phyloP scores from a whole-genome alignment of 2,113 vertebrate genomes.

The Crotalus tigris region DNA sequence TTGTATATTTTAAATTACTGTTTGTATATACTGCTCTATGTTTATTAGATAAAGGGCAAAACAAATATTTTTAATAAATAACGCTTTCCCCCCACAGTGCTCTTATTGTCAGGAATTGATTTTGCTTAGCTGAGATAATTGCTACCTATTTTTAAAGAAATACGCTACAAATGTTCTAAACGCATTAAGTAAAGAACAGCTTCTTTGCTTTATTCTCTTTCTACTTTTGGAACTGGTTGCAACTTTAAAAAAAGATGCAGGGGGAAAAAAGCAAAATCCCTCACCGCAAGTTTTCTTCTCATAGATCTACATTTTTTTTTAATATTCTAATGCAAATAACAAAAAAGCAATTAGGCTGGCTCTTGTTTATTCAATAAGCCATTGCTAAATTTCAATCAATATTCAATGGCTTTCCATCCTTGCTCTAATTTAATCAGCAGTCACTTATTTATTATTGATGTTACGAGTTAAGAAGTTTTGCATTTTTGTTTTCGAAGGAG shows the following conservation, averaged over 20 bases:
- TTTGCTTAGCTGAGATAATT: not conserved
- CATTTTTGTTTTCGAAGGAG: not conserved
- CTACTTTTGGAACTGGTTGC: not conserved
- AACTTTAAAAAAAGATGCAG: not conserved
- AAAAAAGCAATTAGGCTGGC: slow-evolving; percentile 47
- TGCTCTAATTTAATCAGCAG: slow-evolving; percentile 63
- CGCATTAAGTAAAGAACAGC: not conserved
- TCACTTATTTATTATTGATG: slow-evolving; percentile 65
- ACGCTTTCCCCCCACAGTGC: not conserved
- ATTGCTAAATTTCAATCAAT: slow-evolving; percentile 64
- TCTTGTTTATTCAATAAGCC: slow-evolving; percentile 53
- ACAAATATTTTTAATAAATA: not conserved
- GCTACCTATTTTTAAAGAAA: not conserved
- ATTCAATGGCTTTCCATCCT: slow-evolving; percentile 71
- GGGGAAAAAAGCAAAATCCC: not conserved
- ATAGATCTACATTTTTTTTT: slow-evolving; percentile 27
- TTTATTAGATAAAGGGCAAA: not conserved
- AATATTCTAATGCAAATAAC: slow-evolving; percentile 59
- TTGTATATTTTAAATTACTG: not conserved
- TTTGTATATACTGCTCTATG: not conserved
- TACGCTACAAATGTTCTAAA: not conserved
- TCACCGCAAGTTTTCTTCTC: not conserved
- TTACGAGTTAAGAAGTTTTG: slow-evolving; percentile 39
- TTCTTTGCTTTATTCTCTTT: not conserved
- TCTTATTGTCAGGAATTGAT: not conserved